Evolutionary conservation across 1,140 invertebrate species (phyloP), one percentile per base, ranked within the genome.

Genomic region (Tetraneura akinire): DNA sequence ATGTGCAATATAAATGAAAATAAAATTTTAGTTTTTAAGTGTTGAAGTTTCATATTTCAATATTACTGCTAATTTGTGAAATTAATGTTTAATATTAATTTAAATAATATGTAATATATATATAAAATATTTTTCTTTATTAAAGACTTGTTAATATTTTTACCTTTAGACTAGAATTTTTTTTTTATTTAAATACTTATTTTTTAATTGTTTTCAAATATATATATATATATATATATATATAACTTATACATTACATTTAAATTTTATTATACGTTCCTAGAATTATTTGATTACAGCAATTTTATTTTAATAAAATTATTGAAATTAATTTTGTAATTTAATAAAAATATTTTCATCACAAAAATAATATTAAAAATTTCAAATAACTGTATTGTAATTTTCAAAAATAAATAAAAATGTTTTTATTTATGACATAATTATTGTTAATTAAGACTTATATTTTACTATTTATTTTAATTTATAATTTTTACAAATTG

Each of bases 1-100:
- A 3, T 76, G 73, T 76, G 73, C 73, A 76, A 76, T 76, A 76
- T 45, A 10, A 76, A 55, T 76, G 32, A 76, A 26, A 45, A 51
- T n/a, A 42, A 55, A 4, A n/a, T 68, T 23, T 32, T 51, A 57
- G 51, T 37, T 51, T 9, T 76, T 76, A 76, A 76, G 73, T 76
- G n/a, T n/a, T 76, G 73, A 76, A 55, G n/a, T n/a, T n/a, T n/a
- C 68, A 71, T 16, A 2, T 57, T 16, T 57, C 1, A 57, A 16
- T 57, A 57, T 57, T 57, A 21, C 3, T 57, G 23, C 21, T n/a
- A 57, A 8, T 37, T 37, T 37, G 8, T 37, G 8, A 4, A 37
- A 37, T 37, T 37, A 37, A 45, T 45, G n/a, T 21, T 73, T 73
- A 73, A 53, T 55, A 53, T 73, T 53, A 51, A 26, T 71, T 71